Percentiles rank a stretch among this genome's conserved stretches.
These are phyloP conservation scores for Avahi laniger DNA, from an alignment of 2,797 vertebrate species.

Conservation along the genomic window DNA sequence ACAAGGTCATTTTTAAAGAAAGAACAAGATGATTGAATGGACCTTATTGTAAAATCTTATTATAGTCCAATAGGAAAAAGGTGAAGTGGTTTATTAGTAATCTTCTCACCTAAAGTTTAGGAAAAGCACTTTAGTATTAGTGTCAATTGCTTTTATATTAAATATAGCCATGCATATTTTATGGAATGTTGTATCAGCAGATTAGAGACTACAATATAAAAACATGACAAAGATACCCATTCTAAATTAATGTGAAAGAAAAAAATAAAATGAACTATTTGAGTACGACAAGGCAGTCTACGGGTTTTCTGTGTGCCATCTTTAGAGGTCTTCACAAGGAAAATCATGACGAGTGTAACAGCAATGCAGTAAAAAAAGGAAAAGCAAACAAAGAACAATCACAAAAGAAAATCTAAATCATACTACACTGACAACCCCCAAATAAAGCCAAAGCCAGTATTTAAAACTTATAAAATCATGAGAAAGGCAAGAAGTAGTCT, in stretches of 20 bases:
- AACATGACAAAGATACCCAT: not conserved
- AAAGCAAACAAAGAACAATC: not conserved
- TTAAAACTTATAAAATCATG: not conserved
- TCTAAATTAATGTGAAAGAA: not conserved
- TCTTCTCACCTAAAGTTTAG: slow-evolving; percentile 8
- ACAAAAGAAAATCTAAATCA: not conserved
- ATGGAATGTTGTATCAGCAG: not conserved
- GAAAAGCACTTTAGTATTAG: slow-evolving; percentile 1
- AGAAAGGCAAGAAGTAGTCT: not conserved
- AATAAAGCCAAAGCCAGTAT: not conserved
- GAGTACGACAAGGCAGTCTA: not conserved
- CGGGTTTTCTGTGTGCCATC: not conserved
- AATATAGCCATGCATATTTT: not conserved
- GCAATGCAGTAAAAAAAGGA: not conserved
- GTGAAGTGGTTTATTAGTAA: not conserved
- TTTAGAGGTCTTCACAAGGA: not conserved
- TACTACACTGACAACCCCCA: not conserved
- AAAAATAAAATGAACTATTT: not conserved
- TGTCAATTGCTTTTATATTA: not conserved
- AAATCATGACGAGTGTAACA: not conserved
- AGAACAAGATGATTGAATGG: slow-evolving; percentile 23
- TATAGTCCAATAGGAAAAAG: not conserved
- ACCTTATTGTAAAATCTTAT: slow-evolving; percentile 36
- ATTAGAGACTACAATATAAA: not conserved
- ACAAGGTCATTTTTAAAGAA: slow-evolving; percentile 39